These are phyloP conservation scores for Lipophrys pholis DNA, from an alignment of 2,113 vertebrate genomes.

Conservation along the genomic window DNA sequence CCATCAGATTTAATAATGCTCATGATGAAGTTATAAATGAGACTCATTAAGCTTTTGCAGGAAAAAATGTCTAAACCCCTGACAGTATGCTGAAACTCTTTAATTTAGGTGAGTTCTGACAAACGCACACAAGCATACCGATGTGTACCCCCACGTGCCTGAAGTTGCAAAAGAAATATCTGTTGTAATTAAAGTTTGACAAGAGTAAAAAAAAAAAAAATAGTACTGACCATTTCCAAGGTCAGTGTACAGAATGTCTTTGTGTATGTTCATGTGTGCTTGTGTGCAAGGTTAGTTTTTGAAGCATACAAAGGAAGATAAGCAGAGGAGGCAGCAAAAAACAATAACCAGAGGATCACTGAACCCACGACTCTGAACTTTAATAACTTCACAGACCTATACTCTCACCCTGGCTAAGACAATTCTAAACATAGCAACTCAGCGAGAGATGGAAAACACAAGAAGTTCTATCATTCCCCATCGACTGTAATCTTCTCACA, in stretches of 20 bases:
- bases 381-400: constrained; percentile 55
- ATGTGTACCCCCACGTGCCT: constrained; percentile 13
- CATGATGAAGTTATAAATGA: no score
- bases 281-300: constrained; percentile 28
- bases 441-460: constrained; percentile 29
- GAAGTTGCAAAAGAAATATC: constrained; percentile 4
- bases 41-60: not conserved
- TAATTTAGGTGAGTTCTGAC: constrained; percentile 2
- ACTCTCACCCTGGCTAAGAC: constrained; percentile 34
- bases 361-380: constrained; percentile 66
- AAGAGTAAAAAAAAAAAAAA: not conserved
- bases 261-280: not conserved
- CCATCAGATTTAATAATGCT: no score
- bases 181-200: constrained; percentile 15
- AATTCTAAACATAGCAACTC: constrained; percentile 50
- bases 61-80: constrained; percentile 1
- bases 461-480: constrained; percentile 4
- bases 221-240: not conserved
- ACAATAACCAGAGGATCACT: constrained; percentile 57
- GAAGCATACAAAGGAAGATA: constrained; percentile 41
- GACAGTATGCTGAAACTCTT: constrained; percentile 18
- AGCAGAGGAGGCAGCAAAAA: constrained; percentile 59
- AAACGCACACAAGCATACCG: not conserved
- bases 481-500: not conserved
- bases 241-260: not conserved